Evolutionary conservation across 2,888 invertebrate genomes (phyloP), one percentile per base, ranked within the genome.

Genomic region (Tholera decimalis): DNA sequence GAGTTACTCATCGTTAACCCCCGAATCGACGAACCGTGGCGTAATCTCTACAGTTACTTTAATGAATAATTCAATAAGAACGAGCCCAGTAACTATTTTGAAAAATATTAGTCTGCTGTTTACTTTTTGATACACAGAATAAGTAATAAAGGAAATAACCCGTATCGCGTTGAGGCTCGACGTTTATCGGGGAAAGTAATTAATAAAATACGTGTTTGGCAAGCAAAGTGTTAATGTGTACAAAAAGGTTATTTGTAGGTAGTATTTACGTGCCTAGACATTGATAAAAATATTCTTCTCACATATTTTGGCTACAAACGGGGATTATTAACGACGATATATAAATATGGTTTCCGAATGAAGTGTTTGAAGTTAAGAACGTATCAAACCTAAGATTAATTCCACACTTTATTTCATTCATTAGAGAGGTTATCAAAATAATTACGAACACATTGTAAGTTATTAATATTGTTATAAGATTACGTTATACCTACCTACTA

Each of bases 121-220:
- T 59, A 59, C 64, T 46, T 47, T 60, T 65, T 60, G 33, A 50
- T 56, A 71, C 39, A 54, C 44, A 46, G 77, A 57, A 72, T 74
- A 65, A 57, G 41, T 77, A 59, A 65, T 77, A 46, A 57, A 54
- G 51, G 50, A 64, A 58, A 51, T 41, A 70, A 46, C 56, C 53
- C 63, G 55, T 63, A 43, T 71, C 71, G 39, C 49, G 56, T 30
- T 55, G 37, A 46, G 46, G 50, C 73, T 63, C 39, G 28, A 64
- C 50, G 50, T 64, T 77, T 63, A 57, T 69, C 49, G 51, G 43
- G 53, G 49, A 53, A 61, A 68, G 50, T 75, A 75, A 75, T 75
- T 75, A 72, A 75, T 75, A 69, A 56, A 69, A 54, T 75, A 75
- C 76, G 61, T 75, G 71, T 59, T 60, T 50, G 50, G 68, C 28